Base-by-base conservation (phyloP, 53 echinoderm and acorn worm species). In the Paracentrotus lividus region DNA sequence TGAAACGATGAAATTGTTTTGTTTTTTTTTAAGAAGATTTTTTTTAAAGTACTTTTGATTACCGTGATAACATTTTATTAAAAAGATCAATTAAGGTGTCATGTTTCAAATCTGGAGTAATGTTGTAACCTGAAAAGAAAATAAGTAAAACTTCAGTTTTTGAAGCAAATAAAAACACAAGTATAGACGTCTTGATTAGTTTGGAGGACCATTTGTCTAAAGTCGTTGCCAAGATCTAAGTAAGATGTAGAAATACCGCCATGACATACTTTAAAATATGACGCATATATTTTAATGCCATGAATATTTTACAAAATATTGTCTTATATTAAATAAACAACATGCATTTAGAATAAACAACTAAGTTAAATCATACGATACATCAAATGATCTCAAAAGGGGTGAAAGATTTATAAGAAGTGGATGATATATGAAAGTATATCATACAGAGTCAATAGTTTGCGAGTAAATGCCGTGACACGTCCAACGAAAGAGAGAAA, bases 391-490 rank as follows among this genome's bases (percentile, higher is more conserved):
- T 1, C 64, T 29, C 31, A 9, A 64, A 64, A 29, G 8, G 20
- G 0, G 57, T 2, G 57, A 13, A 4, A 57, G 21, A 0, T 57
- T 18, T 57, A 12, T 15, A 52, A 52, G 52, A 52, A 15, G 59
- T 23, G 59, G 3, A 58, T 58, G n/a, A n/a, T 24, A 24, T 59
- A 7, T 59, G 59, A 59, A 59, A 59, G 23, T n/a, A n/a, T n/a
- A n/a, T n/a, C n/a, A 38, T 23, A 47, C 81, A 45, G 14, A 81
- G 81, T 81, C 81, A 81, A 81, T 81, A 81, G n/a, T 81, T 44
- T 47, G 81, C 26, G 27, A 81, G 24, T 81, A 81, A 81, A 81
- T 81, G 47, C 45, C 81, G 47, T 81, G 81, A 47, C 81, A 81
- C 26, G 81, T 81, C 44, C 8, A 27, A 47, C 47, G 47, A 81